phyloP scores from a whole-genome alignment of 2,888 invertebrate species.

The Helobdella robusta region DNA sequence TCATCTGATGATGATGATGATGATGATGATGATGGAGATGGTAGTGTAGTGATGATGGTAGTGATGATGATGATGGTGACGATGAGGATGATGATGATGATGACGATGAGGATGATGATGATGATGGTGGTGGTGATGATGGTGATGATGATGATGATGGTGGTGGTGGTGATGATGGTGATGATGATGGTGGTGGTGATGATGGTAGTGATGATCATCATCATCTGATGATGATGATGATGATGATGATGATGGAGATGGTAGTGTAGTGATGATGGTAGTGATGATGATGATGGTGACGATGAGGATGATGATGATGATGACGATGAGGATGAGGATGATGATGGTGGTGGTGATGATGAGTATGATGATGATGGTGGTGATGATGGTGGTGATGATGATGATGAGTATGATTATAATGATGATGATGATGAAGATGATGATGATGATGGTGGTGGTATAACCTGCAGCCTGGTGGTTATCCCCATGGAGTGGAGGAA shows the following conservation, averaged over 20 bases:
- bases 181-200: neutral
- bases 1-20: constrained; percentile 6
- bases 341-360: neutral
- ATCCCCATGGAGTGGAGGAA: too few relatives aligned
- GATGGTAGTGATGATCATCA: neutral
- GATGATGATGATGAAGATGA: constrained; percentile 6
- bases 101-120: constrained; percentile 12
- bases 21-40: neutral
- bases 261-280: constrained; percentile 14
- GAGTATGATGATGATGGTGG: neutral
- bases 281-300: constrained; percentile 12
- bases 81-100: constrained; percentile 8
- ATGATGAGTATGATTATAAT: neutral
- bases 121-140: constrained; percentile 15
- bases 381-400: constrained; percentile 8
- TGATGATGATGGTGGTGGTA: neutral
- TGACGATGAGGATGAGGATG: neutral
- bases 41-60: neutral
- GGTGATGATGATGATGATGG: constrained; percentile 15
- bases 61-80: neutral
- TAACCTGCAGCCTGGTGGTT: neutral
- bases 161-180: neutral
- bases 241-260: constrained; percentile 13
- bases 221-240: neutral
- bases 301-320: constrained; percentile 3